Evolutionary conservation across 2,888 invertebrate genomes (phyloP).

Genomic region (Orthosia cruda): DNA sequence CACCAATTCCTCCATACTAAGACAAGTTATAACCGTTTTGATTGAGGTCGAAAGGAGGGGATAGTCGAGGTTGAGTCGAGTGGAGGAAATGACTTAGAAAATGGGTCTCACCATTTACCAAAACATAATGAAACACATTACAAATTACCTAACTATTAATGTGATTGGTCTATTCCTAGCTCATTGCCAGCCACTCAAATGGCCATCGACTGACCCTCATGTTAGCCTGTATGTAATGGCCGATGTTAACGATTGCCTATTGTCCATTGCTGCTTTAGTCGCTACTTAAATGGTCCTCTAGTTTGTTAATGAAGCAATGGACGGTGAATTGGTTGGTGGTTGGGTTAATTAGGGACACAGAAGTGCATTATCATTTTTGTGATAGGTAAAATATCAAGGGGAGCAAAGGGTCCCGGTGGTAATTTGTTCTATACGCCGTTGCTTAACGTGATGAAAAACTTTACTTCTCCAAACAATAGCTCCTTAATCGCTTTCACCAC

Average conservation of each 20-base stretch:
- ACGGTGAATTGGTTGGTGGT: background rate
- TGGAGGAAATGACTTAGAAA: no score
- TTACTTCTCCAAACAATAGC: no score
- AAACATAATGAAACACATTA: background rate
- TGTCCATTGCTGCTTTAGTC: slow-evolving; percentile 41
- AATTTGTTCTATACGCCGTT: no score
- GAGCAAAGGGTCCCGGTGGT: no score
- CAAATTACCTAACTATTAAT: background rate
- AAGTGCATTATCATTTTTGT: background rate
- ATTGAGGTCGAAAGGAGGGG: no score
- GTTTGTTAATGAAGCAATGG: slow-evolving; percentile 36
- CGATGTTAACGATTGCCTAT: slow-evolving; percentile 38
- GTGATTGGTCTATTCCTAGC: slow-evolving; percentile 20
- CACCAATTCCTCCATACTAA: no score
- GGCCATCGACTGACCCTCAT: slow-evolving; percentile 27
- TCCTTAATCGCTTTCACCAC: no score
- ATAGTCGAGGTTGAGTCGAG: no score
- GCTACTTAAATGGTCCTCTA: slow-evolving; percentile 16
- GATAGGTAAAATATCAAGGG: no score
- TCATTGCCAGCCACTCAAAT: slow-evolving; percentile 36
- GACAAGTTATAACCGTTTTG: no score
- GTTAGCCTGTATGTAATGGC: slow-evolving; percentile 40
- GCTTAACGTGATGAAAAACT: no score
- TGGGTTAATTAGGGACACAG: background rate
- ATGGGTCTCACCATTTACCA: no score